Evolutionary conservation across 2,888 invertebrate species (phyloP).

Genomic region (Parnassius glacialis): DNA sequence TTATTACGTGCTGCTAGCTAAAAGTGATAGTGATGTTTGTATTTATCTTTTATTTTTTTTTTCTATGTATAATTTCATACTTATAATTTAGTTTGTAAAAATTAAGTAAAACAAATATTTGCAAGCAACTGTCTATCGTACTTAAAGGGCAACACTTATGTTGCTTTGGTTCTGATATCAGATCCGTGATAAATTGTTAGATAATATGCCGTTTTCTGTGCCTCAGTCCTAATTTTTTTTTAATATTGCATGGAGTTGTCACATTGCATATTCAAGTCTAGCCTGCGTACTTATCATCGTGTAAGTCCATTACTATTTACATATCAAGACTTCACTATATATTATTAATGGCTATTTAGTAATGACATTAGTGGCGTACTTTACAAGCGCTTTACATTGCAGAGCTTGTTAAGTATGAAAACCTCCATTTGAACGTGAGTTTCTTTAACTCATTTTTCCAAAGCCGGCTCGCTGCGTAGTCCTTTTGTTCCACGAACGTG

Average conservation of each 20-base stretch:
- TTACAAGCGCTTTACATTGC: slow-evolving; percentile 51
- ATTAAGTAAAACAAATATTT: too few relatives aligned
- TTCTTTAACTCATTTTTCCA: slow-evolving; percentile 62
- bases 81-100: too few relatives aligned
- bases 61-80: too few relatives aligned
- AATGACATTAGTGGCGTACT: slow-evolving; percentile 36
- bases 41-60: too few relatives aligned
- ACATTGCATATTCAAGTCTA: slow-evolving; percentile 68
- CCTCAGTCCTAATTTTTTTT: slow-evolving; percentile 72
- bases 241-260: slow-evolving; percentile 76
- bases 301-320: slow-evolving; percentile 8
- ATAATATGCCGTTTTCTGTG: slow-evolving; percentile 65
- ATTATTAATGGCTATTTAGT: not conserved
- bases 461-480: slow-evolving; percentile 59
- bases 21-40: slow-evolving; percentile 44
- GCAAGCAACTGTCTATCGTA: too few relatives aligned
- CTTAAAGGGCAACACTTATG: slow-evolving; percentile 31
- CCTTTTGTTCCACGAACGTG: slow-evolving; percentile 76
- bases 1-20: slow-evolving; percentile 50
- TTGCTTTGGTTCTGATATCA: slow-evolving; percentile 47
- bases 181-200: slow-evolving; percentile 66
- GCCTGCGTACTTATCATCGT: slow-evolving; percentile 50
- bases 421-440: slow-evolving; percentile 66
- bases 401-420: slow-evolving; percentile 71
- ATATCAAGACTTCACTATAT: not conserved